Base-by-base conservation (phyloP, 2,888 invertebrate genomes). In the Trichopria drosophilae region DNA sequence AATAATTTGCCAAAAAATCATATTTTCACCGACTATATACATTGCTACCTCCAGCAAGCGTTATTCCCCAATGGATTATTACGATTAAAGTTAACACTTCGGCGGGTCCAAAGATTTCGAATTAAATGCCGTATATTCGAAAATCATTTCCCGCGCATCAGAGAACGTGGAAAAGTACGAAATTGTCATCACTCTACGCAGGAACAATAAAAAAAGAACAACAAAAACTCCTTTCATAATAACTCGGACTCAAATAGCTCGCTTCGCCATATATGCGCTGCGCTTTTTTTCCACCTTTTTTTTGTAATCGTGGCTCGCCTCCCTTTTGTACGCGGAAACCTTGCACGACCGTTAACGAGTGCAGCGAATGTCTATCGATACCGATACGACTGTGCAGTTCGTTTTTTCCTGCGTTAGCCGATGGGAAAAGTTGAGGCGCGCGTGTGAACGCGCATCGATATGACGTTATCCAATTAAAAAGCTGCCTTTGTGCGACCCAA, bases 381-480 rank as follows among this genome's bases (percentile, higher is more conserved):
- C 54, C 63, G 60, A 67, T 65, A 55, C 60, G 57, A 58, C 51
- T 54, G 49, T 47, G 52, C 47, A 58, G 56, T 56, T 56, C 51
- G 57, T 57, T 61, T 57, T 60, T 58, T 60, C 46, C 42, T 37
- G 50, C 46, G 46, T 43, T 37, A 55, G 61, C 54, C 63, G 61
- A 61, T 61, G 62, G 62, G 58, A 62, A 64, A 68, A 67, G 67
- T 69, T 69, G 66, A 67, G 61, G 65, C 61, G 61, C 62, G 61
- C 64, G 64, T 64, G 65, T 62, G 66, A 65, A 68, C 63, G 62
- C 65, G 63, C 59, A 64, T 62, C 64, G 63, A 65, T 64, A 65
- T 65, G 67, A 70, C 67, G 69, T 67, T 71, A 71, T 71, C 71
- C 72, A 72, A 72, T 72, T 72, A 71, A 72, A 71, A 71, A 68